A percentile compares a stretch with the other conserved stretches of the same genome.
Evolutionary conservation across 2,888 invertebrate genomes (phyloP).

Genomic region (Drosophila kokeensis): DNA sequence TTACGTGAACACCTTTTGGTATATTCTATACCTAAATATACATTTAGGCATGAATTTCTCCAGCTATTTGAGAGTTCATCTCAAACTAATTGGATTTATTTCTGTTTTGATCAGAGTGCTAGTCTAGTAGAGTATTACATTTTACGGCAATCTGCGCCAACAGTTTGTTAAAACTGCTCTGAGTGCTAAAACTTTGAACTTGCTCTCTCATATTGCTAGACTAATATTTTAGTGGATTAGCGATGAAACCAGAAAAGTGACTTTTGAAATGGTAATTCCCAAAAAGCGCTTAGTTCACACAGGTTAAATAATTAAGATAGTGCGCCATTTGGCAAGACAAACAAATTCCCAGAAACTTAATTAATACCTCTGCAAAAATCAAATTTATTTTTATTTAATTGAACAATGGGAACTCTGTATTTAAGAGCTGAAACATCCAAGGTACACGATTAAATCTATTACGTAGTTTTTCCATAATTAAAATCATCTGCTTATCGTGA

Average conservation of each 20-base stretch:
- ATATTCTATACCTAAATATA: neutral
- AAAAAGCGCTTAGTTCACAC: slow-evolving; percentile 1
- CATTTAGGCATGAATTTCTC: neutral
- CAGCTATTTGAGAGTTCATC: slow-evolving; percentile 1
- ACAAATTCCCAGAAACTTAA: slow-evolving; percentile 6
- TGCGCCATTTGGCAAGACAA: neutral
- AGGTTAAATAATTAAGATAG: slow-evolving; percentile 25
- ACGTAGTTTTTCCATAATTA: neutral
- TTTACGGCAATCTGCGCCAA: neutral
- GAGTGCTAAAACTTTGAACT: slow-evolving; percentile 23
- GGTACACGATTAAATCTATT: neutral
- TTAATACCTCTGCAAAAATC: slow-evolving; percentile 9
- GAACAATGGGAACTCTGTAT: neutral
- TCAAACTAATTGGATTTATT: neutral
- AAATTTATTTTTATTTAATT: slow-evolving; percentile 7
- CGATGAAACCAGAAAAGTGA: slow-evolving; percentile 25
- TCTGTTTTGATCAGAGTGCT: neutral
- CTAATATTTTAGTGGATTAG: slow-evolving; percentile 10
- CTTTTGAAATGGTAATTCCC: slow-evolving; percentile 24
- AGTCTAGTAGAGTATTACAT: neutral
- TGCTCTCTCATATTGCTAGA: slow-evolving; percentile 5
- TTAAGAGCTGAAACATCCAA: neutral
- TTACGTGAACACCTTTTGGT: slow-evolving; percentile 18
- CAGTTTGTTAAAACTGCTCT: neutral
- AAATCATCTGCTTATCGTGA: neutral